These are phyloP conservation scores for Bhutanitis thaidina DNA, from an alignment of 2,888 invertebrate genomes.

Conservation along the genomic window DNA sequence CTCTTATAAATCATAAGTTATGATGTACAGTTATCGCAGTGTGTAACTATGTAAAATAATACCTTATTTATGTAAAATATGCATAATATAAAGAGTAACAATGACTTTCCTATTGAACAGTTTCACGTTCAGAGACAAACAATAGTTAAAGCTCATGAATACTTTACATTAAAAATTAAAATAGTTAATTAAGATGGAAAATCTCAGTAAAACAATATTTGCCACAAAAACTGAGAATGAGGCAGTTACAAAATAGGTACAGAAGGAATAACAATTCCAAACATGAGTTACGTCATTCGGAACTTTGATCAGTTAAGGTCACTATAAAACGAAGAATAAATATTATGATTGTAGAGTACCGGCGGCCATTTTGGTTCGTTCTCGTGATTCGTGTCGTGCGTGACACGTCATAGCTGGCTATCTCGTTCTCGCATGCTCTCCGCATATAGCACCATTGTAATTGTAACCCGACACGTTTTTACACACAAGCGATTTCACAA, in stretches of 20 bases:
- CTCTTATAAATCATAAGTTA: conserved; percentile 17
- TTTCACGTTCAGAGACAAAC: conserved; percentile 30
- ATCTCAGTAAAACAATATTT: conserved; percentile 37
- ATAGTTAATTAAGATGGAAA: conserved; percentile 44
- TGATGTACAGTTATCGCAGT: conserved; percentile 13
- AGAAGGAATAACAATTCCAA: conserved; percentile 54
- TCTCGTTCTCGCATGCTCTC: conserved; percentile 72
- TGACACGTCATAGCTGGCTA: conserved; percentile 73
- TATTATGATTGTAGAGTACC: conserved; percentile 78
- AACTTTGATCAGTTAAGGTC: conserved; percentile 78
- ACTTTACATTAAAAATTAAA: conserved; percentile 37
- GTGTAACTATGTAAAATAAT: conserved; percentile 14
- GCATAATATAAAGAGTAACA: conserved; percentile 18
- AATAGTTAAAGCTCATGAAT: conserved; percentile 54
- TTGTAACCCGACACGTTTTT: conserved; percentile 79
- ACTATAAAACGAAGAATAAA: conserved; percentile 76
- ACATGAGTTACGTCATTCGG: conserved; percentile 72
- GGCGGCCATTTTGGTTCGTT: conserved; percentile 77
- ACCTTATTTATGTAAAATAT: conserved; percentile 20
- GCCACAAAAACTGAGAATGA: conserved; percentile 37
- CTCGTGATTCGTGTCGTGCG: conserved; percentile 74
- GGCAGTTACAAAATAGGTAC: conserved; percentile 28
- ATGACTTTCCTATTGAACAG: conserved; percentile 24
- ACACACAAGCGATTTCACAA: conserved; percentile 79
- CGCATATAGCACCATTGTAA: conserved; percentile 81